These are phyloP conservation scores for Drosophila truncata DNA, from an alignment of 1,140 invertebrate genomes.

Conservation along the genomic window DNA sequence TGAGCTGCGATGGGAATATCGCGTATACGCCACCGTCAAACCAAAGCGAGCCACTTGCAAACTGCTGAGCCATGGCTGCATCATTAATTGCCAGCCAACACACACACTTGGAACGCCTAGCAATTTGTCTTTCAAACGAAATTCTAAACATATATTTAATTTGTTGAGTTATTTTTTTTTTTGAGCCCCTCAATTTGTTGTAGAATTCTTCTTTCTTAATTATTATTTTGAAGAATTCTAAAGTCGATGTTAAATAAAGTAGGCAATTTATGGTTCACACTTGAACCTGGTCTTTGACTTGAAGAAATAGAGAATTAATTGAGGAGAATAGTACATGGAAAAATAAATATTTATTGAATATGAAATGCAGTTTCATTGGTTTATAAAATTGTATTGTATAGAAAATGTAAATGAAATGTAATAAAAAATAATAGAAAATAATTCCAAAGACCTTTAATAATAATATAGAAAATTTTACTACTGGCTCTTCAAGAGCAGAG, in stretches of 20 bases:
- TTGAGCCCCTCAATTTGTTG: slow-evolving; percentile 5
- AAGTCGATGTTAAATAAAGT: slow-evolving; percentile 7
- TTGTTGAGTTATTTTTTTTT: neutral
- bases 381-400: neutral
- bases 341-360: neutral
- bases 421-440: neutral
- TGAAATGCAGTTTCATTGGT: no score
- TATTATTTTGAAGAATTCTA: slow-evolving; percentile 23
- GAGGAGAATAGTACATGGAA: neutral
- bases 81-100: slow-evolving; percentile 66
- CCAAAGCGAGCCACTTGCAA: slow-evolving; percentile 50
- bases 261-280: slow-evolving; percentile 2
- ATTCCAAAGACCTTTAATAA: neutral
- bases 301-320: neutral
- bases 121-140: slow-evolving; percentile 60
- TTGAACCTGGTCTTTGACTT: neutral
- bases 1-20: slow-evolving; percentile 55
- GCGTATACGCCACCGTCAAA: slow-evolving; percentile 66
- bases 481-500: neutral
- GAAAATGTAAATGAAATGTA: neutral
- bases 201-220: slow-evolving; percentile 28
- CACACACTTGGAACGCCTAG: slow-evolving; percentile 29
- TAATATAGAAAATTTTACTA: neutral
- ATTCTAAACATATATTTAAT: slow-evolving; percentile 35
- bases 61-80: slow-evolving; percentile 72